Conservation (phyloP, 2,888 invertebrate species). For the Melinaea marsaeus region DNA sequence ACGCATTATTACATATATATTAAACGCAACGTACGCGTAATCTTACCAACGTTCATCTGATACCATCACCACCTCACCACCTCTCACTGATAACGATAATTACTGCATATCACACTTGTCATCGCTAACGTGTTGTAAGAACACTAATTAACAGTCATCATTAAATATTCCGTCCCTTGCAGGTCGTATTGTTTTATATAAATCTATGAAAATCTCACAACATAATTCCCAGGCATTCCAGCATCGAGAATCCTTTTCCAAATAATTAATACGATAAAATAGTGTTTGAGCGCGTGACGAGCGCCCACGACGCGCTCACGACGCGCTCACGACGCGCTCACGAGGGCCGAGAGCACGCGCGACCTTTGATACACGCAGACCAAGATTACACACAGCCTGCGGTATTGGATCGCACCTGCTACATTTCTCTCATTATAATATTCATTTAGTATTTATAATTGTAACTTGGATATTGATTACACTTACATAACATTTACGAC, state of each 20-base stretch:
- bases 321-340: slow-evolving; percentile 67
- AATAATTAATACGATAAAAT: slow-evolving; percentile 78
- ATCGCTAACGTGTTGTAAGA: background rate
- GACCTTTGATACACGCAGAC: slow-evolving; percentile 45
- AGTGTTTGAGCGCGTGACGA: slow-evolving; percentile 73
- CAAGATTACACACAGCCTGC: slow-evolving; percentile 13
- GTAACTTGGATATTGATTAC: too few species aligned
- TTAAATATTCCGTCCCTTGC: too few species aligned
- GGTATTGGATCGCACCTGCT: slow-evolving; percentile 24
- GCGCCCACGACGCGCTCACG: slow-evolving; percentile 72
- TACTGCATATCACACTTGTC: slow-evolving; percentile 9
- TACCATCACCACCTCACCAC: slow-evolving; percentile 15
- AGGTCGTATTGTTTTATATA: too few species aligned
- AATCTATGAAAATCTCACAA: slow-evolving; percentile 20
- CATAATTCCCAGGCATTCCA: slow-evolving; percentile 62
- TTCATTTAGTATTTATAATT: background rate
- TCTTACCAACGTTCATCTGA: slow-evolving; percentile 23
- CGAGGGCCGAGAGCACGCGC: slow-evolving; percentile 60
- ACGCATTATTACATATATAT: slow-evolving; percentile 34
- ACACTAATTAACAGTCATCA: background rate
- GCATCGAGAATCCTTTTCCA: slow-evolving; percentile 71
- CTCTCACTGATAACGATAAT: slow-evolving; percentile 18
- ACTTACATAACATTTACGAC: too few species aligned
- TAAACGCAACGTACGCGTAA: slow-evolving; percentile 30
- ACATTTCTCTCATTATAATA: slow-evolving; percentile 31